These are phyloP conservation scores for Brachirus orientalis DNA, from an alignment of 2,113 vertebrate species.

Conservation along the genomic window DNA sequence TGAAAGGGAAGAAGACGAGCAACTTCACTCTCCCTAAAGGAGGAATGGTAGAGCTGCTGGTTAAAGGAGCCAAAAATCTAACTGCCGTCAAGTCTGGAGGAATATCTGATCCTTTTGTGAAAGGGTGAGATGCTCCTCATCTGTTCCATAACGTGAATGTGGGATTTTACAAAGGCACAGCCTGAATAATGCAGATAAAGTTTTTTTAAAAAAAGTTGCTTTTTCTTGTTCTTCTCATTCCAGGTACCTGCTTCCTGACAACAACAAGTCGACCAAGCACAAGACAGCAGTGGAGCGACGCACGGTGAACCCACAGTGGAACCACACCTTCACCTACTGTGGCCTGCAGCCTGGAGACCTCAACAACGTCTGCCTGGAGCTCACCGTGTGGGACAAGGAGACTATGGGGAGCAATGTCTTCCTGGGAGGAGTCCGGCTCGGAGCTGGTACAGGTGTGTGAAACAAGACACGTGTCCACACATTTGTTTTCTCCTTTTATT, in stretches of 20 bases:
- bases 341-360: conserved; percentile 89
- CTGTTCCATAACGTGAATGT: accelerated
- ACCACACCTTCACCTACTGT: conserved; percentile 93
- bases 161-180: not conserved
- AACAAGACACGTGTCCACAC: too few relatives aligned
- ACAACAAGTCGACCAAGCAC: conserved; percentile 94
- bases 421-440: conserved; percentile 92
- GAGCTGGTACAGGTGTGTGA: conserved; percentile 89
- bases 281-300: conserved; percentile 93
- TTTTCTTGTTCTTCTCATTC: not conserved
- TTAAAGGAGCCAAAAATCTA: conserved; percentile 97
- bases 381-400: conserved; percentile 98
- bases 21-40: conserved; percentile 83
- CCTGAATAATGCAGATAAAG: not conserved
- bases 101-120: conserved; percentile 95
- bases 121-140: conserved; percentile 84
- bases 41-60: conserved; percentile 92
- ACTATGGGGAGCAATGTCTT: conserved; percentile 95
- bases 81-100: conserved; percentile 94
- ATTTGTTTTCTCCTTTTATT: too few relatives aligned
- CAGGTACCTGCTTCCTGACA: conserved; percentile 95
- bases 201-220: not conserved
- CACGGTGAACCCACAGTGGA: conserved; percentile 94
- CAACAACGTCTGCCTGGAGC: conserved; percentile 90
- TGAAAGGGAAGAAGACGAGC: conserved; percentile 87